These are phyloP conservation scores for Pararge aegeria DNA, from an alignment of 1,140 invertebrate species.

Conservation along the genomic window DNA sequence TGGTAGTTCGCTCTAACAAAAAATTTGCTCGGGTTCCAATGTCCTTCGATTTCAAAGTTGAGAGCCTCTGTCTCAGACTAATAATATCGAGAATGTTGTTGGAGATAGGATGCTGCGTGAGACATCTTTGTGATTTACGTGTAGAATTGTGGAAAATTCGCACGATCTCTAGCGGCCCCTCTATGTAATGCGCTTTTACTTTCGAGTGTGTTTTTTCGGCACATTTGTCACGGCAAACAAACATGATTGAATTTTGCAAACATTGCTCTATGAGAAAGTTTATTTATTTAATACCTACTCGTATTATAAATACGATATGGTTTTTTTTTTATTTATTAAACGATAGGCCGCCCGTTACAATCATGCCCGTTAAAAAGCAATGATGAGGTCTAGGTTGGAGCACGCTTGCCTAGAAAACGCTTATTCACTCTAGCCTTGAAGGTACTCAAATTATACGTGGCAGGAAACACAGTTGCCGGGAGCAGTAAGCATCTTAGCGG, in stretches of 20 bases:
- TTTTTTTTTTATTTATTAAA: too few relatives aligned
- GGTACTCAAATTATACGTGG: too few relatives aligned
- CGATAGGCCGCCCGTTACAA: too few relatives aligned
- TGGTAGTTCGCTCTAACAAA: too few relatives aligned
- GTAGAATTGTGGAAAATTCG: not conserved
- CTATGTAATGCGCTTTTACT: conserved; percentile 5
- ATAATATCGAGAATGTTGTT: conserved; percentile 12
- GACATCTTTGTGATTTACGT: conserved; percentile 11
- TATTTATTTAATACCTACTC: not conserved
- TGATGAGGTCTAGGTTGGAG: too few relatives aligned
- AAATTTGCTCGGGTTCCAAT: too few relatives aligned
- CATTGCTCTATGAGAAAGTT: not conserved
- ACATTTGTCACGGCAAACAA: not conserved
- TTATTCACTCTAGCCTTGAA: too few relatives aligned
- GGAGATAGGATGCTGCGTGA: conserved; percentile 9
- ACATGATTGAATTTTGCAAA: not conserved
- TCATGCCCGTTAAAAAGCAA: too few relatives aligned
- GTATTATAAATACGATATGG: not conserved
- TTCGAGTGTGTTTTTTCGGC: not conserved
- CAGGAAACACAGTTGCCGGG: too few relatives aligned
- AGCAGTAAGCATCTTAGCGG: too few relatives aligned
- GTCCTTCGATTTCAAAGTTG: not conserved
- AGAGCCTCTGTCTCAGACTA: conserved; percentile 1
- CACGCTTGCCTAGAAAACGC: too few relatives aligned
- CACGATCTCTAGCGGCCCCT: not conserved